Evolutionary conservation across 92 coral and sea anemone species (phyloP), one percentile per base, ranked within the genome.

Genomic region (Epizoanthus stellaris): DNA sequence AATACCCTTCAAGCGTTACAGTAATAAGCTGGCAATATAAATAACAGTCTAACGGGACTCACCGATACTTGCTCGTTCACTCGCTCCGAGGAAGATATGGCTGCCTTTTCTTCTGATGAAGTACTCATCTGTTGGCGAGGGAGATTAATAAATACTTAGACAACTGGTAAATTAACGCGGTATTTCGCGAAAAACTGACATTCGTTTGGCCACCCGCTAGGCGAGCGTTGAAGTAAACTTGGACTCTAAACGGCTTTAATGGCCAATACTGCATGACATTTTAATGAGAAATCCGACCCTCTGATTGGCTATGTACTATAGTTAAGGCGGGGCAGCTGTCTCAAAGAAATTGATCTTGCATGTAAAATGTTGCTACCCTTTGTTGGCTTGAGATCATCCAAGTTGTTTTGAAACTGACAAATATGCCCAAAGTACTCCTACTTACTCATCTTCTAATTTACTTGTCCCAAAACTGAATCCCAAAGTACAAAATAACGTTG

Each of bases 11-110:
- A 79, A 79, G 58, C 74, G 90, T 89, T 86, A 86, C 90, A 80
- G 89, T 85, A 80, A 85, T 85, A 66, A 80, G 72, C 38, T 64
- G 9, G 77, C 67, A 87, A 52, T 68, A 62, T 57, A 69, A n/a
- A 63, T 77, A 58, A 58, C 49, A 87, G 21, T 30, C 30, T 34
- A 17, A 13, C 60, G 2, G 63, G 53, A 91, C 93, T 92, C 43
- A 94, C 98, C 98, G 95, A 88, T 62, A 89, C 89, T 75, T 92
- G 95, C 82, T 94, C 98, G 61, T 91, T 95, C n/a, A 91, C 86
- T 87, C 91, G 90, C 53, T 91, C 87, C 58, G 94, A 87, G 25
- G 94, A 90, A 85, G 90, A 92, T 87, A 93, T 89, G 59, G 90
- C 85, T n/a, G 94, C 90, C 81, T 92, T 85, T 69, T 94, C 95